Evolutionary conservation across 2,113 vertebrate genomes (phyloP).

Genomic region (Bos taurus): ARS-UCD2.0 NC_037348.1:65471501-65472000

Average conservation of each 20-base stretch:
- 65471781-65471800: neutral
- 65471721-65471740: rapidly evolving
- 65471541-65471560: rapidly evolving
- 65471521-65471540: neutral
- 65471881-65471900: neutral
- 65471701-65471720: rapidly evolving
- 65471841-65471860: no score
- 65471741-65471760: neutral
- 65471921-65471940: neutral
- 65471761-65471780: neutral
- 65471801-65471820: no score
- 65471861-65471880: neutral
- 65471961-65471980: neutral
- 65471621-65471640: neutral
- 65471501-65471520: neutral
- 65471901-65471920: neutral
- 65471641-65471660: neutral
- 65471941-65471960: neutral
- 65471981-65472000: neutral
- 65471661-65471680: neutral
- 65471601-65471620: neutral
- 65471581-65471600: rapidly evolving
- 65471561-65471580: neutral
- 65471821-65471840: no score
- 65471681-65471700: neutral